phyloP scores from a whole-genome alignment of 2,113 vertebrate species.

The Eudorcas thomsonii region DNA sequence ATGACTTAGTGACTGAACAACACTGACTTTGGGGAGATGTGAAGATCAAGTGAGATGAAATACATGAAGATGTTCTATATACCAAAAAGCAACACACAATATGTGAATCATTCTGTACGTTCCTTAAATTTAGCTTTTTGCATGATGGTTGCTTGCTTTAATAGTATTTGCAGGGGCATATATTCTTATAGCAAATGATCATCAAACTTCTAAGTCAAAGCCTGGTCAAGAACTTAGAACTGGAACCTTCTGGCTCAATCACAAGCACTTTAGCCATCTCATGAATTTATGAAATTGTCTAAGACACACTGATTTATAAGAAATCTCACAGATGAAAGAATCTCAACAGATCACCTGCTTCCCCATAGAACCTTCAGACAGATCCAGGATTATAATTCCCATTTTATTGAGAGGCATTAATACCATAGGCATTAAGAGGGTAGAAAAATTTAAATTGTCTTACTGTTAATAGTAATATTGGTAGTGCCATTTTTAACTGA shows the following conservation, averaged over 20 bases:
- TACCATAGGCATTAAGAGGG: not conserved
- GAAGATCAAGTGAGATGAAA: not conserved
- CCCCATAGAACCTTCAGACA: not conserved
- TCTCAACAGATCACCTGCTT: not conserved
- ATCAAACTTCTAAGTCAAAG: not conserved
- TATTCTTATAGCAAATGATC: not conserved
- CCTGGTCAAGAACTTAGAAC: not conserved
- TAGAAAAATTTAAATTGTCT: not conserved
- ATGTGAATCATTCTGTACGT: not conserved
- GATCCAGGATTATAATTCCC: not conserved
- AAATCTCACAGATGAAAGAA: not conserved
- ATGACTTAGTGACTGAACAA: not conserved
- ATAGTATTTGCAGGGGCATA: not conserved
- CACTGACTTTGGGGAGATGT: not conserved
- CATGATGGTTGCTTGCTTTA: not conserved
- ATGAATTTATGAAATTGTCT: not conserved
- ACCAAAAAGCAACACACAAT: not conserved
- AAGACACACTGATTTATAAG: not conserved
- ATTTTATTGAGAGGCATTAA: not conserved
- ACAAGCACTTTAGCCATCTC: not conserved
- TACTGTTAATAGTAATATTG: not conserved
- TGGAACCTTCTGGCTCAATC: not conserved
- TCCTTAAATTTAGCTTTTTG: not conserved
- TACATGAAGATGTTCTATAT: not conserved
- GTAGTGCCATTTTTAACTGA: not conserved